Conservation (phyloP, 2,888 invertebrate species). For the Pachydiplax longipennis region DNA sequence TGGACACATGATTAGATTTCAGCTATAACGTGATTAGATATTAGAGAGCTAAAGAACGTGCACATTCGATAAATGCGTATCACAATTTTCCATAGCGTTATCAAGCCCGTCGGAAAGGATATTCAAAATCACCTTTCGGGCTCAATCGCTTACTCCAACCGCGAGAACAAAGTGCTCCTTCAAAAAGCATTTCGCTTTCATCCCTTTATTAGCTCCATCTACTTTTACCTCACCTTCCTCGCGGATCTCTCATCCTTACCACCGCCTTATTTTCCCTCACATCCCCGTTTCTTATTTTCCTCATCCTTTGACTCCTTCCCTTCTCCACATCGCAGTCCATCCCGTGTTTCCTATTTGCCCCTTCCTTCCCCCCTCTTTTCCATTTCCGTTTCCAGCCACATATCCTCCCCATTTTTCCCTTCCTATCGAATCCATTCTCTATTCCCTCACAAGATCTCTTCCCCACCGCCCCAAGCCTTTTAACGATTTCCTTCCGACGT, state of each 20-base stretch:
- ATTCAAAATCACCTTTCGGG: no score
- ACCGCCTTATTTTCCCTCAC: background rate
- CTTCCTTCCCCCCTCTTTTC: background rate
- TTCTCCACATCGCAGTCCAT: background rate
- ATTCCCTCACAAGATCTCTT: background rate
- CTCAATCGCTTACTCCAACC: no score
- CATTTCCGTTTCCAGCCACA: background rate
- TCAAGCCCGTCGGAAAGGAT: no score
- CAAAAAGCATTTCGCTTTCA: background rate
- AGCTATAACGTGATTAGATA: no score
- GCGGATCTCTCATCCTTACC: background rate
- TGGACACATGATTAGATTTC: no score
- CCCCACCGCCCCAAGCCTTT: background rate
- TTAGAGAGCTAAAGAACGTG: no score
- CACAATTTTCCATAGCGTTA: no score
- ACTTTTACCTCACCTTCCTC: background rate
- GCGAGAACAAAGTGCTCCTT: no score
- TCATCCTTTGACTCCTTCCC: background rate
- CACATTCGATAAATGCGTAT: no score
- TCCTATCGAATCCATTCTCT: background rate
- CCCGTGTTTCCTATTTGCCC: background rate
- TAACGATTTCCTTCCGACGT: background rate
- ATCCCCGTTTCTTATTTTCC: background rate
- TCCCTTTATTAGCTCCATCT: background rate
- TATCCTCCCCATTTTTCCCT: background rate